Conservation (phyloP, 2,113 vertebrate species). For the Pyxicephalus adspersus region DNA sequence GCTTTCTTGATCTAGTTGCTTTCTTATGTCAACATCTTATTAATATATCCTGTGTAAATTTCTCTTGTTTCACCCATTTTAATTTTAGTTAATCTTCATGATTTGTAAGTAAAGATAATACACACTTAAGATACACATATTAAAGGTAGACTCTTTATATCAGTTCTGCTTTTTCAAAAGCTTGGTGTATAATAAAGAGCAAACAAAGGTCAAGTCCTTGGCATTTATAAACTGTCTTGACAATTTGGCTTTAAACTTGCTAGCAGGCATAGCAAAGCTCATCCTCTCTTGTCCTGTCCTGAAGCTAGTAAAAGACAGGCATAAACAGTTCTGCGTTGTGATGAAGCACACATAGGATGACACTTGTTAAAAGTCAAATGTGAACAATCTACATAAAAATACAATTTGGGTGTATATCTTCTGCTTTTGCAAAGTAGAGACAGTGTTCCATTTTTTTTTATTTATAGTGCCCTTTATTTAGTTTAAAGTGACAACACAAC, state of each 20-base stretch:
- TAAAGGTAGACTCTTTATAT: neutral
- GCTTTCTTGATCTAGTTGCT: no score
- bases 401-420: neutral
- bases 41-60: neutral
- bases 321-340: neutral
- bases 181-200: slow-evolving; percentile 36
- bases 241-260: slow-evolving; percentile 23
- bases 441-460: no score
- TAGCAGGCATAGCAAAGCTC: slow-evolving; percentile 29
- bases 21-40: no score
- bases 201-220: slow-evolving; percentile 46
- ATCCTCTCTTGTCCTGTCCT: slow-evolving; percentile 26
- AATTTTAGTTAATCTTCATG: neutral
- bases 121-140: neutral
- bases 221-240: slow-evolving; percentile 37
- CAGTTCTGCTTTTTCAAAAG: neutral
- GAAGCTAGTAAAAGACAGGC: slow-evolving; percentile 19
- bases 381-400: neutral
- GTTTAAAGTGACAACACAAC: no score
- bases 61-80: neutral
- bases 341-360: slow-evolving; percentile 9
- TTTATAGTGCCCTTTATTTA: no score
- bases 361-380: slow-evolving; percentile 36
- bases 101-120: neutral
- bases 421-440: no score